Evolutionary conservation across 2,888 invertebrate genomes (phyloP).

Genomic region (Atrina japonica): DNA sequence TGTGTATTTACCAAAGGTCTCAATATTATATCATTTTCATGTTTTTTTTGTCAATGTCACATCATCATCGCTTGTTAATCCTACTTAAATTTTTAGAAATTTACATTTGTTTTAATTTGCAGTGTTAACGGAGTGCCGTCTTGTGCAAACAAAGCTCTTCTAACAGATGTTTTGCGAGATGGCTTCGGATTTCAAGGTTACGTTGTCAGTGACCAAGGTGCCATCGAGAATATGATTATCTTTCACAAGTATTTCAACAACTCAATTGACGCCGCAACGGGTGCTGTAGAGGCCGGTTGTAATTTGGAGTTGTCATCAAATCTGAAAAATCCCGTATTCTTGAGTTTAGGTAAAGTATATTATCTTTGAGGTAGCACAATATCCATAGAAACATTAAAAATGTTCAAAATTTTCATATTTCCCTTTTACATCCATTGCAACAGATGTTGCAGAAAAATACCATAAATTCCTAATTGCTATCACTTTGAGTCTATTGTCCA

Average conservation of each 20-base stretch:
- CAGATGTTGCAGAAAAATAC: too few species aligned
- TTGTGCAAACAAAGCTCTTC: slow-evolving; percentile 53
- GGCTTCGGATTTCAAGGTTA: slow-evolving; percentile 64
- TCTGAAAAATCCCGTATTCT: slow-evolving; percentile 25
- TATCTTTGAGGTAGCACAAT: neutral
- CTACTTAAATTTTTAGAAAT: neutral
- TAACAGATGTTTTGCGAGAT: slow-evolving; percentile 52
- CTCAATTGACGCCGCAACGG: slow-evolving; percentile 54
- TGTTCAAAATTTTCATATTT: too few species aligned
- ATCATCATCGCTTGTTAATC: neutral
- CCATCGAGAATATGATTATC: slow-evolving; percentile 53
- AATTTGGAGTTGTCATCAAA: slow-evolving; percentile 62
- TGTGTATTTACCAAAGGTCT: neutral
- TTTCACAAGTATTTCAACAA: slow-evolving; percentile 60
- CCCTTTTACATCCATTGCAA: too few species aligned
- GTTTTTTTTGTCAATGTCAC: neutral
- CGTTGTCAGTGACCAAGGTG: slow-evolving; percentile 60
- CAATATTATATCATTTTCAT: neutral
- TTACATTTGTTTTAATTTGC: slow-evolving; percentile 16
- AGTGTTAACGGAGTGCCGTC: slow-evolving; percentile 63
- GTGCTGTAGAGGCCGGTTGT: slow-evolving; percentile 64
- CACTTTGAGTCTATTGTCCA: too few species aligned
- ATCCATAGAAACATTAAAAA: too few species aligned
- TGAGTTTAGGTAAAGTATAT: slow-evolving; percentile 30
- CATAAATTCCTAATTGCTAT: too few species aligned